phyloP scores from a whole-genome alignment of 2,113 vertebrate species.

The Phaetusa simplex region DNA sequence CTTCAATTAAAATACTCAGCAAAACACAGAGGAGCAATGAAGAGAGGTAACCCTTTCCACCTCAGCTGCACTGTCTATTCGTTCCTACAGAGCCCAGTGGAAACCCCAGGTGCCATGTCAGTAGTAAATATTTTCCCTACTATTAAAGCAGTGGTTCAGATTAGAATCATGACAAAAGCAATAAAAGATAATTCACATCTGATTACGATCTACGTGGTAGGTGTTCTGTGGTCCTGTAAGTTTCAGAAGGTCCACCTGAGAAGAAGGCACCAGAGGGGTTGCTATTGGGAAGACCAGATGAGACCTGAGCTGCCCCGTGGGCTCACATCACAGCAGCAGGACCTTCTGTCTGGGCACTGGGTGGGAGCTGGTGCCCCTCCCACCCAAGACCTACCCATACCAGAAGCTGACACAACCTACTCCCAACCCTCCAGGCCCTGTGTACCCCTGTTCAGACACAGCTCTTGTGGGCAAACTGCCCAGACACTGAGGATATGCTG shows the following conservation, averaged over 20 bases:
- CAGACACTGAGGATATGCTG: not conserved
- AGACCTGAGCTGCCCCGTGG: not conserved
- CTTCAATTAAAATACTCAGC: constrained; percentile 31
- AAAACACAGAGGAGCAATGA: not conserved
- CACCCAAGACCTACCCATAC: not conserved
- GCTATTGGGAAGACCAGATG: not conserved
- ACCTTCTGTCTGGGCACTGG: not conserved
- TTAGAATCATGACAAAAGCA: not conserved
- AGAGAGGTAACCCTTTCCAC: not conserved
- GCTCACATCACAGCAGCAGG: not conserved
- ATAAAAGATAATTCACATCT: not conserved
- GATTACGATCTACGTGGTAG: not conserved
- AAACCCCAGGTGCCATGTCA: rapidly evolving
- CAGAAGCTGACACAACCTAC: not conserved
- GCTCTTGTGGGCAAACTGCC: not conserved
- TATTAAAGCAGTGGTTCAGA: not conserved
- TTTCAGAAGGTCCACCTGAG: not conserved
- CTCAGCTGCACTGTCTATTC: not conserved
- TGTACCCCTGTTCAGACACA: not conserved
- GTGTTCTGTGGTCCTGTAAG: not conserved
- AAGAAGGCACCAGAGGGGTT: not conserved
- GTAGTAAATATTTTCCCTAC: not conserved
- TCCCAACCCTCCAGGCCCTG: not conserved
- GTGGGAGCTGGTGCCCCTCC: not conserved
- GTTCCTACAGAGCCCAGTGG: rapidly evolving